Base-by-base conservation (phyloP, 1,140 invertebrate species). In the Meloidogyne hapla region DNA sequence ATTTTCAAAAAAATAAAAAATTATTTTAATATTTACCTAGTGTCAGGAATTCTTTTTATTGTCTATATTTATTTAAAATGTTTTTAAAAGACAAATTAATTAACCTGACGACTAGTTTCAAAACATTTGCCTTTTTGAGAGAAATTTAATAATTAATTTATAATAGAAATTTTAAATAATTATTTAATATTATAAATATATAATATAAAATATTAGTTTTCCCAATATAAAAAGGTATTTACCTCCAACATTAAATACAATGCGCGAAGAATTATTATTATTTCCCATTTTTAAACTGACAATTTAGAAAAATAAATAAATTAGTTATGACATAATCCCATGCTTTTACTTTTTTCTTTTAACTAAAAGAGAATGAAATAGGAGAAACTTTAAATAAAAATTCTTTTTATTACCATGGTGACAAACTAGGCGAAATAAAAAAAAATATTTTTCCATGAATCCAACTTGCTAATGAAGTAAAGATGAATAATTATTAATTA, bases 181-280 rank as follows among this genome's bases (percentile, higher is more conserved):
- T 33, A 33, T 6, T 33, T 6, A 6, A 33, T 33, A n/a, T n/a
- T n/a, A n/a, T n/a, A n/a, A n/a, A n/a, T n/a, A n/a, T n/a, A n/a
- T n/a, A n/a, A n/a, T n/a, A n/a, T n/a, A n/a, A n/a, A n/a, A n/a
- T n/a, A n/a, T n/a, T n/a, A n/a, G n/a, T n/a, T n/a, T n/a, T n/a
- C n/a, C n/a, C n/a, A n/a, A n/a, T n/a, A 45, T 15, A 45, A 15
- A 15, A 45, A 45, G 13, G 18, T 15, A 45, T 48, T 48, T 56
- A 56, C 71, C 71, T 13, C 71, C 71, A 9, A 73, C 56, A 63
- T 73, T 73, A 64, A 73, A 73, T 26, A 63, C 28, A 25, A 73
- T 40, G 13, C 71, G 56, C 12, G 21, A 38, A 67, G 28, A 38
- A 8, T 66, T 40, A 28, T 5, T 18, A 26, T 61, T 73, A 64